These are phyloP conservation scores for Rhynchopsitta pachyrhyncha DNA, from an alignment of 2,113 vertebrate species.

Conservation along the genomic window DNA sequence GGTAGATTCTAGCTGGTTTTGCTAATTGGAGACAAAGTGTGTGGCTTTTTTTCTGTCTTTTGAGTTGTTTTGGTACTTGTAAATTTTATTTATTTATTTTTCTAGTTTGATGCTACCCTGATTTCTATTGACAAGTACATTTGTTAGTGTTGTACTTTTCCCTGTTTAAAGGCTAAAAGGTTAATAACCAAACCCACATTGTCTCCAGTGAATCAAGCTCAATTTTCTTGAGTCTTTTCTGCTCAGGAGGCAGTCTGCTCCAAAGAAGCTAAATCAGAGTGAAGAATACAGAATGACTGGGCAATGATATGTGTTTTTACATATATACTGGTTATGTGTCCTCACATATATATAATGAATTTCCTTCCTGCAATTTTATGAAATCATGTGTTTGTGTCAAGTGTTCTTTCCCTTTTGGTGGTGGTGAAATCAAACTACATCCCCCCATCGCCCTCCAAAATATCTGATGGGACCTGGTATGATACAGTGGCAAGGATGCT, in stretches of 20 bases:
- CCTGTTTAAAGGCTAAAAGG: slow-evolving; percentile 58
- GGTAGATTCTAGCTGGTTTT: not conserved
- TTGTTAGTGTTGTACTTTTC: slow-evolving; percentile 44
- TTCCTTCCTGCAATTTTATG: slow-evolving; percentile 8
- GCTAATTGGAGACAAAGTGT: not conserved
- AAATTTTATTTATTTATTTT: not conserved
- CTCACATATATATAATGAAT: not conserved
- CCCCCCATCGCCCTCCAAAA: not conserved
- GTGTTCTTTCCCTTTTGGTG: not conserved
- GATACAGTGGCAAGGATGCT: not conserved
- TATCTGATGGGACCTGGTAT: not conserved
- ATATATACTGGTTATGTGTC: not conserved
- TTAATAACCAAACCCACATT: slow-evolving; percentile 68
- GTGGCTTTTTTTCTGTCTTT: not conserved
- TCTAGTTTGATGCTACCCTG: not conserved
- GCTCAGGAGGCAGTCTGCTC: slow-evolving; percentile 57
- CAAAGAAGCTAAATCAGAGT: slow-evolving; percentile 69
- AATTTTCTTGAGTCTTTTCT: slow-evolving; percentile 58
- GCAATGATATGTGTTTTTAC: not conserved
- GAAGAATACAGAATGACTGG: not conserved
- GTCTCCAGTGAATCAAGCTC: slow-evolving; percentile 66
- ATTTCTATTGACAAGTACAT: slow-evolving; percentile 57
- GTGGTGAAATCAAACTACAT: not conserved
- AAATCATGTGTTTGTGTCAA: not conserved
- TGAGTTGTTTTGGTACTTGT: not conserved